Evolutionary conservation across 1,140 invertebrate species (phyloP).

Genomic region (Gyrodactylus bullatarudis): DNA sequence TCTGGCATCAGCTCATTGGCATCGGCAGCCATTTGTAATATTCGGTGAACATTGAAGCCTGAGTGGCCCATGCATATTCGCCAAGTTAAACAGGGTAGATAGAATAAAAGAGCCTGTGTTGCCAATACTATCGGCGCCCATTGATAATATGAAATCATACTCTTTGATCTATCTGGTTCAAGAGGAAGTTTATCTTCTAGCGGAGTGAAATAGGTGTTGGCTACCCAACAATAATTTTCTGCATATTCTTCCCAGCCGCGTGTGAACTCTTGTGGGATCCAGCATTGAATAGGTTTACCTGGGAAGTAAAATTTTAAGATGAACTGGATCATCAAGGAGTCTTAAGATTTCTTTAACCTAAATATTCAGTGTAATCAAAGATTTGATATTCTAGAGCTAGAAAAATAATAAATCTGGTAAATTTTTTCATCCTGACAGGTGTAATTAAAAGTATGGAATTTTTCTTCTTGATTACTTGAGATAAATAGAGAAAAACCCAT

Average conservation of each 20-base stretch:
- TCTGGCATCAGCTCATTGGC: conserved; percentile 11
- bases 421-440: too few relatives aligned
- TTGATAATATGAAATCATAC: conserved; percentile 18
- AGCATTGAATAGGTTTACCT: conserved; percentile 10
- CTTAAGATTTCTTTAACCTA: too few relatives aligned
- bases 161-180: conserved; percentile 11
- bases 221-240: conserved; percentile 19
- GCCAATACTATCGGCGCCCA: conserved; percentile 21
- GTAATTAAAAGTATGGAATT: too few relatives aligned
- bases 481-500: too few relatives aligned
- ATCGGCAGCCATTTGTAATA: conserved; percentile 9
- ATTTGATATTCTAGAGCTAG: too few relatives aligned
- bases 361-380: too few relatives aligned
- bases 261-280: conserved; percentile 11
- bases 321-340: too few relatives aligned
- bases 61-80: conserved; percentile 12
- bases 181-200: conserved; percentile 14
- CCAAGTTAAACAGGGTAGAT: conserved; percentile 20
- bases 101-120: conserved; percentile 20
- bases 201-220: conserved; percentile 22
- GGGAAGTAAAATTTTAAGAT: background rate
- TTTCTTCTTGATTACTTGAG: too few relatives aligned
- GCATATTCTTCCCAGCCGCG: conserved; percentile 13
- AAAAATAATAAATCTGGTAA: too few relatives aligned
- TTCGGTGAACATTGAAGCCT: conserved; percentile 12